Evolutionary conservation across 2,888 invertebrate genomes (phyloP), one percentile per base, ranked within the genome.

Genomic region (Xanthorhoe designata): DNA sequence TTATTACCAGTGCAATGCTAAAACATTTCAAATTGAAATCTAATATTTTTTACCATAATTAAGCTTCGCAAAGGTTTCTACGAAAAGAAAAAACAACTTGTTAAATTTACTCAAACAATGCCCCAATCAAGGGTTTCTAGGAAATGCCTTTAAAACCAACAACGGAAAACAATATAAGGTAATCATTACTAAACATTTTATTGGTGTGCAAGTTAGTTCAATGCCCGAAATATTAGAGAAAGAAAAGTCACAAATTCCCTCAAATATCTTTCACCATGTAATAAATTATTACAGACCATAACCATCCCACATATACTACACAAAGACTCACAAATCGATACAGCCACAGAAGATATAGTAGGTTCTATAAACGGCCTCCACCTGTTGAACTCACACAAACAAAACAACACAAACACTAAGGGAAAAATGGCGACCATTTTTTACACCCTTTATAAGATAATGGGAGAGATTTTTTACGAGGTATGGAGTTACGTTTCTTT

Each of bases 301-400:
- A 50, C 64, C 24, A 32, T 29, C 13, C 45, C 8, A 24, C 54
- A n/a, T 13, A 9, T 35, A 17, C 15, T 49, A 47, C 35, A 54
- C 52, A 59, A 49, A 42, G 50, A 69, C 58, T 70, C 69, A 71
- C 70, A 64, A 70, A 85, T 85, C 84, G 80, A 85, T 85, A 82
- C 59, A 56, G 15, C 57, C 68, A 68, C 68, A 50, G 68, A 64
- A 15, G n/a, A 13, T 6, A 7, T 10, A 35, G 10, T n/a, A 60
- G 59, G 52, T 42, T 9, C 18, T 17, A 49, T 24, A 35, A 57
- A 35, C 73, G 71, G 73, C 75, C 77, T 74, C 74, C 75, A 81
- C 82, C 81, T 83, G 82, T 81, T 79, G 79, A 76, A 74, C 71
- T 75, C 65, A 74, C 75, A 42, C 73, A 69, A 66, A 74, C 73